phyloP scores from a whole-genome alignment of 2,113 vertebrate species.

The Burhinus bistriatus region DNA sequence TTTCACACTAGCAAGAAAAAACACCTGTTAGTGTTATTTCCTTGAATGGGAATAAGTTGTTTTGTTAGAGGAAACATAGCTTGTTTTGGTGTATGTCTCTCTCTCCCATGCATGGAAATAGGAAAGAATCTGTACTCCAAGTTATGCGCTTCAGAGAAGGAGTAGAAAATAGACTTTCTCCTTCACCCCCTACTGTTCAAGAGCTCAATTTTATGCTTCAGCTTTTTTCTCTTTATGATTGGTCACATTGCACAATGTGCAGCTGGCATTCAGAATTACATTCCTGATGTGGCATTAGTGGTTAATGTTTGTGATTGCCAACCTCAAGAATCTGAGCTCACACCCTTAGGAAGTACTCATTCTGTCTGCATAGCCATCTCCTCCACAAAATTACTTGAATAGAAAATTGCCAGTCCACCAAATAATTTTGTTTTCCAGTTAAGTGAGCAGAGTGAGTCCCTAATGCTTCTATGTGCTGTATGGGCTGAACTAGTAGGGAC shows the following conservation, averaged over 20 bases:
- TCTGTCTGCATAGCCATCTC: not conserved
- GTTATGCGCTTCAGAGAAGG: not conserved
- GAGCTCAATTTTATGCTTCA: not conserved
- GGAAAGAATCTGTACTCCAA: not conserved
- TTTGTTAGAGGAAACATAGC: not conserved
- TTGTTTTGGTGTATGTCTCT: not conserved
- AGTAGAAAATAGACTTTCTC: not conserved
- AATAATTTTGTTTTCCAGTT: not conserved
- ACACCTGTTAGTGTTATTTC: accelerated
- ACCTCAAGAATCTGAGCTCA: not conserved
- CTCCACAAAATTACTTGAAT: not conserved
- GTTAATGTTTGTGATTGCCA: not conserved
- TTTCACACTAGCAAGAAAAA: not conserved
- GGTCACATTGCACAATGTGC: not conserved
- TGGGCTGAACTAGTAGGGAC: not conserved
- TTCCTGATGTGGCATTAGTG: not conserved
- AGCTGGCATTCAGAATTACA: not conserved
- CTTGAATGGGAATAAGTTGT: not conserved
- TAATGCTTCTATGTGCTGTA: not conserved
- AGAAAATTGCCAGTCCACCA: not conserved
- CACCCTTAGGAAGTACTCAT: not conserved
- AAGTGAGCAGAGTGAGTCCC: not conserved
- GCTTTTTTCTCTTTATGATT: not conserved
- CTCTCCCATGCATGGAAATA: not conserved
- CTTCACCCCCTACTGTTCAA: not conserved